Percentiles rank a stretch among this genome's conserved stretches.
phyloP scores from a whole-genome alignment of 2,797 vertebrate species.

The Rhyacichthys aspro region DNA sequence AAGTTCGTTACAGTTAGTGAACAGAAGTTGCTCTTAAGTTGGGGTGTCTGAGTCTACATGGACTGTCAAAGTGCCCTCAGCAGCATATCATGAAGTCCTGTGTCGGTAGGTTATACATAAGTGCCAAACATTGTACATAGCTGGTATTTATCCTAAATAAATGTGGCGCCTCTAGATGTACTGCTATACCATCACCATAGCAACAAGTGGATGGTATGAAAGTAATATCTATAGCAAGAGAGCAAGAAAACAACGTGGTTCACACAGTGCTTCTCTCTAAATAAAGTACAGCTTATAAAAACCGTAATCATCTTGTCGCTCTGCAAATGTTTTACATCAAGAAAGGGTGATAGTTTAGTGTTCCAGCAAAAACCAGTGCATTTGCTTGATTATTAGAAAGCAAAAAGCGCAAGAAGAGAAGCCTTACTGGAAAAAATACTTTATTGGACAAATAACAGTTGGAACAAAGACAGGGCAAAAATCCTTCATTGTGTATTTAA shows the following conservation, averaged over 20 bases:
- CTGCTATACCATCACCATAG: slow-evolving; percentile 29
- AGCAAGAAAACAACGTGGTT: slow-evolving; percentile 8
- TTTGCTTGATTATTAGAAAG: background rate
- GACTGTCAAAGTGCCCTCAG: background rate
- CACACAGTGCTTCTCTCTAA: background rate
- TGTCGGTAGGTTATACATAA: too few species aligned
- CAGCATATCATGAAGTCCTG: background rate
- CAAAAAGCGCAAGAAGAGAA: too few species aligned
- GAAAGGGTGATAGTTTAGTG: too few species aligned
- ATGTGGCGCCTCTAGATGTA: slow-evolving; percentile 5
- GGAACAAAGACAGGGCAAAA: too few species aligned
- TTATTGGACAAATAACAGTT: too few species aligned
- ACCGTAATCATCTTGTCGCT: background rate
- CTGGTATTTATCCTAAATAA: slow-evolving; percentile 22
- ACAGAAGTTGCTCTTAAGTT: slow-evolving; percentile 4
- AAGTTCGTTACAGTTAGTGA: slow-evolving; percentile 18
- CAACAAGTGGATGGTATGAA: slow-evolving; percentile 32
- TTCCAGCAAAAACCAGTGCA: too few species aligned
- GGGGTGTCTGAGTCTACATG: slow-evolving; percentile 1
- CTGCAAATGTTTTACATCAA: background rate
- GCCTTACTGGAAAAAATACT: too few species aligned
- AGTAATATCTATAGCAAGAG: slow-evolving; percentile 12
- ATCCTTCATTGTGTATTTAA: too few species aligned
- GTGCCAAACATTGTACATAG: slow-evolving; percentile 13
- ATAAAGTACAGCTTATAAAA: background rate